Evolutionary conservation across 2,113 vertebrate species (phyloP).

Genomic region (Nicator chloris): DNA sequence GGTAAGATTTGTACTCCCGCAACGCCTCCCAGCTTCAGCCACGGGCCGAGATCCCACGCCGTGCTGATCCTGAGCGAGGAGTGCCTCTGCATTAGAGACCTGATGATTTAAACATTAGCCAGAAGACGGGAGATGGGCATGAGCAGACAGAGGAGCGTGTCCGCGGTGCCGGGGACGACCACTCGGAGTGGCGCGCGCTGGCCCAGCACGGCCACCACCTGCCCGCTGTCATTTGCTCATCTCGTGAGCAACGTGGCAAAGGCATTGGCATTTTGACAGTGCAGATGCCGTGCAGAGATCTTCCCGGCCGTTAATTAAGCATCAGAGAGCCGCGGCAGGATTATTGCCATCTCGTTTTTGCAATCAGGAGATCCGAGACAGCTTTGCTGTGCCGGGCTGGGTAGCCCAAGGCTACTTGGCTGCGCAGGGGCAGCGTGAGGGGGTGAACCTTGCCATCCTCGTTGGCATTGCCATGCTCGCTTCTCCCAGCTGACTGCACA

Average conservation of each 20-base stretch:
- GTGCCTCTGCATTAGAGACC: not conserved
- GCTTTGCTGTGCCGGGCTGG: not conserved
- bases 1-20: not conserved
- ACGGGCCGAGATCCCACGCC: not conserved
- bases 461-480: rapidly evolving
- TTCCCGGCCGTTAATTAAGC: conserved; percentile 1
- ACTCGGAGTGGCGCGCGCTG: not conserved
- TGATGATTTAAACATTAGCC: conserved; percentile 20
- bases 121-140: not conserved
- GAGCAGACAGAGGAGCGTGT: not conserved
- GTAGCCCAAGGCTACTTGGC: not conserved
- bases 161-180: not conserved
- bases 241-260: not conserved
- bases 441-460: not conserved
- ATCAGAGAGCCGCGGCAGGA: not conserved
- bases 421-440: not conserved
- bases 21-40: not conserved
- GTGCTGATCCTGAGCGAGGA: not conserved
- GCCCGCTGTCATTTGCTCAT: not conserved
- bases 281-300: not conserved
- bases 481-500: not conserved
- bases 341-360: not conserved
- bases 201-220: not conserved
- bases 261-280: not conserved
- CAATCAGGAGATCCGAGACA: not conserved